Base-by-base conservation (phyloP, 2,888 invertebrate genomes). In the Tortrix viridana region DNA sequence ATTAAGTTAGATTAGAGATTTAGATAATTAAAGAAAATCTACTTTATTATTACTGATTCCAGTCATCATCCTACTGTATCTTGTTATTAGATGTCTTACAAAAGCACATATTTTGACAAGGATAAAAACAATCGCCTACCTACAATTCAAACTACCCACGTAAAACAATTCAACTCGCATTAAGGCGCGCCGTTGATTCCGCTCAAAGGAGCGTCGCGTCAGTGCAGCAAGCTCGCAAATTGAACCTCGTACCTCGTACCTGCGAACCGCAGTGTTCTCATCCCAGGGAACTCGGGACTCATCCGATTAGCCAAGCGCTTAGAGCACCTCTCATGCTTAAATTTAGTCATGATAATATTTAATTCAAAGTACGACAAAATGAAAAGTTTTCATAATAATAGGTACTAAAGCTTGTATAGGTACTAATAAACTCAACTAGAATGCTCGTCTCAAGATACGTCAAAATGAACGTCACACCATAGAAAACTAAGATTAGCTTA, bases 171-270 rank as follows among this genome's bases (percentile, higher is more conserved):
- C 12, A 41, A 32, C n/a, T 41, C 6, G 3, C 1, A 19, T 44
- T 16, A 44, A 44, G 12, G 44, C 18, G 19, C 18, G 5, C 44
- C n/a, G 14, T 41, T 44, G 3, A 9, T 3, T 44, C 9, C 12
- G 1, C 18, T 37, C 50, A 50, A 37, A 37, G 37, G 50, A 20
- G 4, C 26, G 12, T 4, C 12, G 20, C 46, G 14, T 38, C 20
- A 52, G 38, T 6, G n/a, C 5, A 14, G 1, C 20, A 20, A 14
- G 23, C 50, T 32, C 50, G 41, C 22, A 53, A 53, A 41, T 41
- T 53, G 52, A 32, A 52, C 38, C 20, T 19, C 50, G 9, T 41
- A 19, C 53, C 41, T 53, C 38, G 9, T 41, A 19, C 53, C 41
- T 53, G 22, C 14, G 6, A 20, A 41, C 53, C 53, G 22, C 53